A percentile compares a stretch with the other conserved stretches of the same genome.
Evolutionary conservation across 2,797 vertebrate species (phyloP).

Genomic region (Morus bassanus): DNA sequence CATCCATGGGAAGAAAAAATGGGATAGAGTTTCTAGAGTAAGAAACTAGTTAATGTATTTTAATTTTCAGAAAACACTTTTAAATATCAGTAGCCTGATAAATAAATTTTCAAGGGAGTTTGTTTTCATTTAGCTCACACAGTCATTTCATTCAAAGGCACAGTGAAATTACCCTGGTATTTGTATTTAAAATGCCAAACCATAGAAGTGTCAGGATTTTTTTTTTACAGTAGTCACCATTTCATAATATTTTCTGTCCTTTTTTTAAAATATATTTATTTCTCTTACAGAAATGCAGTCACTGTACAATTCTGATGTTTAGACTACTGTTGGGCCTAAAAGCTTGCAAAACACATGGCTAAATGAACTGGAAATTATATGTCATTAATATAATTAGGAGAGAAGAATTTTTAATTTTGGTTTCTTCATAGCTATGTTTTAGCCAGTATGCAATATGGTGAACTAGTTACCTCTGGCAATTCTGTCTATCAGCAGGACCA

Average conservation of each 20-base stretch:
- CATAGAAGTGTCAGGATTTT: neutral
- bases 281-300: neutral
- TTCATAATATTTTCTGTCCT: conserved; percentile 3
- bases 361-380: conserved; percentile 35
- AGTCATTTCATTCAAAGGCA: neutral
- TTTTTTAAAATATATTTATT: neutral
- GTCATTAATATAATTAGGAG: conserved; percentile 13
- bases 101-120: neutral
- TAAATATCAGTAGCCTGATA: neutral
- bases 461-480: neutral
- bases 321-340: neutral
- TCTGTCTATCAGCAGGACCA: conserved; percentile 1
- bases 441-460: neutral
- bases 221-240: neutral
- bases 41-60: neutral
- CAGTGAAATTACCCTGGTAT: neutral
- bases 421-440: neutral
- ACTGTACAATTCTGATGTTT: neutral
- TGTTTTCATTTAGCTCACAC: neutral
- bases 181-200: conserved; percentile 20
- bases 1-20: neutral
- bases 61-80: neutral
- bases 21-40: neutral
- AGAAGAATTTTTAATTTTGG: neutral
- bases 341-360: conserved; percentile 20